These are phyloP conservation scores for Hyles euphorbiae DNA, from an alignment of 1,140 invertebrate species.

Conservation along the genomic window DNA sequence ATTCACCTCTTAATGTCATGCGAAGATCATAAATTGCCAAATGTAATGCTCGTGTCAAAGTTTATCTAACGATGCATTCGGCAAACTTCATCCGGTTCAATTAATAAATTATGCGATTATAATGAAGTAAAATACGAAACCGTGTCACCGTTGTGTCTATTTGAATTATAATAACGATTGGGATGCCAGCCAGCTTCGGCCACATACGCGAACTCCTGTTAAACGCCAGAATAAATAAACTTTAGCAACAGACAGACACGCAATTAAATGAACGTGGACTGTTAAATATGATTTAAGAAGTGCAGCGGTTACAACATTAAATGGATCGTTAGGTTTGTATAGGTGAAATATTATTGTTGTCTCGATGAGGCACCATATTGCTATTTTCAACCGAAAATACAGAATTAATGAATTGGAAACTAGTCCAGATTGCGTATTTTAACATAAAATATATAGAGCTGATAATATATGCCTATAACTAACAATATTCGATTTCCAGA, in stretches of 20 bases:
- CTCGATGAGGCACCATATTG: background rate
- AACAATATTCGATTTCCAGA: too few relatives aligned
- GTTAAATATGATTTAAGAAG: slow-evolving; percentile 8
- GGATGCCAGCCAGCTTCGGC: slow-evolving; percentile 36
- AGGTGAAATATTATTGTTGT: background rate
- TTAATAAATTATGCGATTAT: slow-evolving; percentile 15
- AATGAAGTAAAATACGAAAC: slow-evolving; percentile 30
- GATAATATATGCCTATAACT: too few relatives aligned
- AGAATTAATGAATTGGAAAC: too few relatives aligned
- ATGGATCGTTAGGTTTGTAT: background rate
- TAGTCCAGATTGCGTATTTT: too few relatives aligned
- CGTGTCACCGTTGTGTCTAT: slow-evolving; percentile 35
- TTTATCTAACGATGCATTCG: too few relatives aligned
- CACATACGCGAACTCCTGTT: slow-evolving; percentile 27
- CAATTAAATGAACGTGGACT: slow-evolving; percentile 13
- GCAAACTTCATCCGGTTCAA: background rate
- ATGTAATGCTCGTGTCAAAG: too few relatives aligned
- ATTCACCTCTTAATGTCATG: too few relatives aligned
- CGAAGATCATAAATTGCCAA: too few relatives aligned
- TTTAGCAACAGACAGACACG: slow-evolving; percentile 23
- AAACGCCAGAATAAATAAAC: slow-evolving; percentile 48
- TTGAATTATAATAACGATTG: slow-evolving; percentile 48
- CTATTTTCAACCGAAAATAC: too few relatives aligned
- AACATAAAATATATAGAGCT: too few relatives aligned
- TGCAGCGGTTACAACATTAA: slow-evolving; percentile 3